These are phyloP conservation scores for Xiphophorus hellerii DNA, from an alignment of 2,113 vertebrate genomes.

Conservation along the genomic window DNA sequence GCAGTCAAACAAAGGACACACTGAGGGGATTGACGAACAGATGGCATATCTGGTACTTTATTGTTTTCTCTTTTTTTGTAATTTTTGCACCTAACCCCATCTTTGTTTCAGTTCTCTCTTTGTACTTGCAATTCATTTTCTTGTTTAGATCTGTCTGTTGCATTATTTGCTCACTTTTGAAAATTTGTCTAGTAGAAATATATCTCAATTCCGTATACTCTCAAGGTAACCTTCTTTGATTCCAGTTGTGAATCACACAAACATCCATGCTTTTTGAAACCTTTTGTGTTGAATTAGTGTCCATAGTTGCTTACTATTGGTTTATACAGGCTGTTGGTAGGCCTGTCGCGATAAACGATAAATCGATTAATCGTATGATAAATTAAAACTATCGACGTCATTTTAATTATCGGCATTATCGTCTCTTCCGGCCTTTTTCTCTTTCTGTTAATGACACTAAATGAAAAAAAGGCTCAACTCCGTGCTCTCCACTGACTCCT, in stretches of 20 bases:
- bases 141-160: background rate
- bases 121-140: background rate
- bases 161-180: background rate
- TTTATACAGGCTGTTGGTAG: background rate
- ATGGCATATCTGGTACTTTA: background rate
- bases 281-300: conserved; percentile 1
- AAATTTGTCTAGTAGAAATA: background rate
- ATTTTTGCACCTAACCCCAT: conserved; percentile 3
- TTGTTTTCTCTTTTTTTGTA: background rate
- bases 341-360: too few species aligned
- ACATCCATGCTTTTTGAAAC: background rate
- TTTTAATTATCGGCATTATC: too few species aligned
- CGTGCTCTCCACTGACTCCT: too few species aligned
- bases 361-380: too few species aligned
- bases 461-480: too few species aligned
- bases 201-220: background rate
- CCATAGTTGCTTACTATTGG: conserved; percentile 15
- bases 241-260: background rate
- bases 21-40: background rate
- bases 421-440: too few species aligned
- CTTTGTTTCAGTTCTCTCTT: conserved; percentile 17
- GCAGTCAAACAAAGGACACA: conserved; percentile 17
- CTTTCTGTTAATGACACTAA: too few species aligned
- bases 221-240: background rate
- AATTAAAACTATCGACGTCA: too few species aligned